A percentile compares a stretch with the other conserved stretches of the same genome.
Conservation (phyloP, 2,113 vertebrate genomes). For the Trichomycterus rosablanca region DNA sequence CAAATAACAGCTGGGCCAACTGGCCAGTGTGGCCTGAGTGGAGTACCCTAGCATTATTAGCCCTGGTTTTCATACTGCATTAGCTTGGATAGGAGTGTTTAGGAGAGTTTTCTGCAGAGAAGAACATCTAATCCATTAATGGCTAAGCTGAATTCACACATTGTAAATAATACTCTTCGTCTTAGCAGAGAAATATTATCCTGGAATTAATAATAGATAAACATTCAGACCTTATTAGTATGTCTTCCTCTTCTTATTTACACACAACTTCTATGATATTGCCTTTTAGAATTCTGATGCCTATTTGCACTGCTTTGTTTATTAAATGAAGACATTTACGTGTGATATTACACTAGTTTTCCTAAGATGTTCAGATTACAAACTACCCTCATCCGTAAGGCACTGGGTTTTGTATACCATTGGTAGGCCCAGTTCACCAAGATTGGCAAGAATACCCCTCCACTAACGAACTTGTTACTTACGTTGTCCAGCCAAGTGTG, state of each 20-base stretch:
- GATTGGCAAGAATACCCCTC: constrained; percentile 18
- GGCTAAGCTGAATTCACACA: constrained; percentile 15
- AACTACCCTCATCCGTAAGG: constrained; percentile 37
- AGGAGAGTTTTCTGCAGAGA: constrained; percentile 35
- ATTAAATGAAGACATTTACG: neutral
- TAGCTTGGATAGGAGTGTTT: too few relatives aligned
- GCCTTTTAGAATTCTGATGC: neutral
- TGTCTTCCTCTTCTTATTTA: constrained; percentile 11
- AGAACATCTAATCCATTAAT: constrained; percentile 46
- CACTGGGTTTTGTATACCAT: constrained; percentile 42
- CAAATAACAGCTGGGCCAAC: constrained; percentile 48
- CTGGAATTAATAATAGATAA: constrained; percentile 9
- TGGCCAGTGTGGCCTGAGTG: constrained; percentile 33
- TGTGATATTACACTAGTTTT: neutral
- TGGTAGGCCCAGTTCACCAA: constrained; percentile 24
- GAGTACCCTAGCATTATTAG: constrained; percentile 35
- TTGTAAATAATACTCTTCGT: neutral
- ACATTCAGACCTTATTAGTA: neutral
- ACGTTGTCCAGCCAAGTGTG: constrained; percentile 11
- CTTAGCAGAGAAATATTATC: constrained; percentile 13
- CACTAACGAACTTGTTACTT: constrained; percentile 27
- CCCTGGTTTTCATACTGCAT: too few relatives aligned
- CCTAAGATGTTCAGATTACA: constrained; percentile 32
- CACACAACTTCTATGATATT: neutral
- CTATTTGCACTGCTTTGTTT: constrained; percentile 9